These are phyloP conservation scores for Pagetopsis macropterus DNA, from an alignment of 2,797 vertebrate genomes.

Conservation along the genomic window DNA sequence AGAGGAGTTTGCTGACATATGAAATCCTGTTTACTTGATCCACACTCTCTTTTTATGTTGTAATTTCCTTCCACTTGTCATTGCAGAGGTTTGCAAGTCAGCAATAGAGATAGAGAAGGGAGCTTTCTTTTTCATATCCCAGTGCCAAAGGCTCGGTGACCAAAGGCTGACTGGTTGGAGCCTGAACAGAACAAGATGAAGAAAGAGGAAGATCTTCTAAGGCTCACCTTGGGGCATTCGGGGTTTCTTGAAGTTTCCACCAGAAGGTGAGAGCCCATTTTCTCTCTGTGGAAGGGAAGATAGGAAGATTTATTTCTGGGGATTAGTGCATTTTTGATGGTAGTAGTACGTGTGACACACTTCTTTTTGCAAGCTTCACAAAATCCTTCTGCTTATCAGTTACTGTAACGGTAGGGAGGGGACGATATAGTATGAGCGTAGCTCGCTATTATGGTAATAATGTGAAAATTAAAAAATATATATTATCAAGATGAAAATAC, in stretches of 20 bases:
- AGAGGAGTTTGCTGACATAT: conserved; percentile 23
- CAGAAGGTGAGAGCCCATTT: conserved; percentile 93
- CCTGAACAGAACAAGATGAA: conserved; percentile 26
- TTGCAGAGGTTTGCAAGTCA: conserved; percentile 16
- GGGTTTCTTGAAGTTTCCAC: conserved; percentile 95
- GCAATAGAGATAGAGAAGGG: conserved; percentile 19
- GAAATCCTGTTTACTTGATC: conserved; percentile 9
- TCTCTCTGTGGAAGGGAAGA: conserved; percentile 86
- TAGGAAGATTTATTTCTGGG: conserved; percentile 41
- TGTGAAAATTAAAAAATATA: too few relatives aligned
- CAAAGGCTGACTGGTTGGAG: not conserved
- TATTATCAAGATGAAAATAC: too few relatives aligned
- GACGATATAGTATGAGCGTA: too few relatives aligned
- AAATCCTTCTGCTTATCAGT: conserved; percentile 5
- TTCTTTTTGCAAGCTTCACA: conserved; percentile 12
- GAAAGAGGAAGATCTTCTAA: conserved; percentile 37
- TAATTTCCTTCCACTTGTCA: conserved; percentile 24
- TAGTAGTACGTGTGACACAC: conserved; percentile 1
- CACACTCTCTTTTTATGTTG: conserved; percentile 19
- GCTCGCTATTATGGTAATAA: too few relatives aligned
- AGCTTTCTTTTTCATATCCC: conserved; percentile 31
- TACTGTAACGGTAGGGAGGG: conserved; percentile 9
- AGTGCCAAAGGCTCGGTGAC: conserved; percentile 22
- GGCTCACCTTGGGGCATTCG: conserved; percentile 92
- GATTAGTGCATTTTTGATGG: conserved; percentile 22